phyloP scores from a whole-genome alignment of 2,888 invertebrate species.

The Steinernema carpocapsae region DNA sequence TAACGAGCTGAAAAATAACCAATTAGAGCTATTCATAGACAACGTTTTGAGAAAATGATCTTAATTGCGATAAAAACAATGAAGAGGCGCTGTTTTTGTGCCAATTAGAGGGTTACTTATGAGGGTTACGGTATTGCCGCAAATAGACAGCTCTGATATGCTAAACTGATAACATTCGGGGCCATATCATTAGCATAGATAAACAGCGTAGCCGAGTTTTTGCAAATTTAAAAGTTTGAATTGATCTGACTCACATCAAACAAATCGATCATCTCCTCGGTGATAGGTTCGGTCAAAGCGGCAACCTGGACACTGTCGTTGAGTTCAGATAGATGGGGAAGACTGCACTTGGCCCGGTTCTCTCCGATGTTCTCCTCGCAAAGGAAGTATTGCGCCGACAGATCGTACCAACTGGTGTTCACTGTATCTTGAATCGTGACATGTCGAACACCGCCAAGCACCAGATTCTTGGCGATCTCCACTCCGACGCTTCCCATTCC shows the following conservation, averaged over 20 bases:
- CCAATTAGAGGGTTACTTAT: too few species aligned
- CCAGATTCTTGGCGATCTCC: conserved; percentile 97
- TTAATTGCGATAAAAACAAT: too few species aligned
- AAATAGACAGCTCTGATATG: too few species aligned
- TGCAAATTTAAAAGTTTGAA: background rate
- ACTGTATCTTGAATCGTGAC: conserved; percentile 80
- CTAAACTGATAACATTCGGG: too few species aligned
- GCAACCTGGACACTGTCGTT: conserved; percentile 75
- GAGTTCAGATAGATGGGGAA: conserved; percentile 73
- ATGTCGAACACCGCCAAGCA: conserved; percentile 94
- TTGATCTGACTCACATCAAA: conserved; percentile 10
- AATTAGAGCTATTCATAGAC: background rate
- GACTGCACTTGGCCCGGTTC: conserved; percentile 84
- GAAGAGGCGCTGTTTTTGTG: too few species aligned
- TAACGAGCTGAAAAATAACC: conserved; percentile 77
- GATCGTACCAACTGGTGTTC: conserved; percentile 58
- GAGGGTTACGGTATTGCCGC: too few species aligned
- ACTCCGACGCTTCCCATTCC: conserved; percentile 94
- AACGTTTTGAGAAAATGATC: too few species aligned
- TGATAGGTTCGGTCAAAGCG: conserved; percentile 78
- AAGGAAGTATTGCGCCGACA: conserved; percentile 78
- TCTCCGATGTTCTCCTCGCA: conserved; percentile 80
- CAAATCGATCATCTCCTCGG: conserved; percentile 78
- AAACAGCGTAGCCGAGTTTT: too few species aligned
- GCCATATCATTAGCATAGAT: too few species aligned